Conservation (phyloP, 2,888 invertebrate genomes). For the Phrixothrix hirtus region DNA sequence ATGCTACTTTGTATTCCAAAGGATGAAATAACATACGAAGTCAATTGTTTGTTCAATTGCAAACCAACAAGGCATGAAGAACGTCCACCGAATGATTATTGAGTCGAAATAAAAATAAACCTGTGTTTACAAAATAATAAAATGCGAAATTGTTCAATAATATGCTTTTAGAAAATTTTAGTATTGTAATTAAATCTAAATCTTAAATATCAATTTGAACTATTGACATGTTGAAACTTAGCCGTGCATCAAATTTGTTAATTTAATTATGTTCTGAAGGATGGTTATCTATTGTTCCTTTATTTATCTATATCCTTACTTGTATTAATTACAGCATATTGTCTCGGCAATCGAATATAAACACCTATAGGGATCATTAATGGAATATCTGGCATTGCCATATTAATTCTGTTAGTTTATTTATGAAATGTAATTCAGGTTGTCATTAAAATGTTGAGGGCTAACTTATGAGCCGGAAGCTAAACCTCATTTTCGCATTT, state of each 20-base stretch:
- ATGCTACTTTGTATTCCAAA: constrained; percentile 47
- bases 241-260: too few relatives aligned
- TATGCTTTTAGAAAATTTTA: constrained; percentile 3
- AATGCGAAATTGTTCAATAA: constrained; percentile 6
- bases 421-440: constrained; percentile 35
- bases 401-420: constrained; percentile 38
- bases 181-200: too few relatives aligned
- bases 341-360: constrained; percentile 15
- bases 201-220: too few relatives aligned
- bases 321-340: background rate
- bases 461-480: constrained; percentile 12
- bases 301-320: too few relatives aligned
- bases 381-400: constrained; percentile 42
- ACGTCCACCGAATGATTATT: constrained; percentile 35
- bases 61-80: constrained; percentile 43
- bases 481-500: constrained; percentile 22
- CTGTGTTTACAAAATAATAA: constrained; percentile 4
- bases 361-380: constrained; percentile 40
- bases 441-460: constrained; percentile 29
- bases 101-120: constrained; percentile 8
- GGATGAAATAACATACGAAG: constrained; percentile 49
- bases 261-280: too few relatives aligned
- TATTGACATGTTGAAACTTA: too few relatives aligned
- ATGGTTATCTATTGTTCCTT: too few relatives aligned
- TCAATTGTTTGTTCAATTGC: constrained; percentile 49